A percentile compares a stretch with the other conserved stretches of the same genome.
Evolutionary conservation across 2,888 invertebrate species (phyloP).

Genomic region (Metacarcinus magister): DNA sequence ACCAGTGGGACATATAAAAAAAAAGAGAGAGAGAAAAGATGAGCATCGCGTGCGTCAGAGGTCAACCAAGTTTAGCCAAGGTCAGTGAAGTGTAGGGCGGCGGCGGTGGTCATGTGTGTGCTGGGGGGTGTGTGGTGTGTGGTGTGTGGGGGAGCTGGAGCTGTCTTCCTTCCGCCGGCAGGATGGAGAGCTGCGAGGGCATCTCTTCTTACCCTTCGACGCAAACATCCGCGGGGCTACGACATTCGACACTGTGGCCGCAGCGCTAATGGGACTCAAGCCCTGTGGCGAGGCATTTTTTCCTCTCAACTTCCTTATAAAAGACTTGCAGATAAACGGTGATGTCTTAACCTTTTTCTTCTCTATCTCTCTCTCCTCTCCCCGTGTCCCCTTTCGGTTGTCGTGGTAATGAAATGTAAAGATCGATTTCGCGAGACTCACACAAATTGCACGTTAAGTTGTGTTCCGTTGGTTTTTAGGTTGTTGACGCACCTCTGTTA

Average conservation of each 20-base stretch:
- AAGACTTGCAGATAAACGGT: not conserved
- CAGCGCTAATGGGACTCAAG: slow-evolving; percentile 8
- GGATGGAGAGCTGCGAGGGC: not conserved
- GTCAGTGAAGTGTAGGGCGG: not conserved
- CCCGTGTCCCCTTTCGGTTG: not conserved
- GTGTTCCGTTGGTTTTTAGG: not conserved
- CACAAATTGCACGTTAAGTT: not conserved
- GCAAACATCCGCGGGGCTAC: not conserved
- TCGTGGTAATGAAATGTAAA: slow-evolving; percentile 13
- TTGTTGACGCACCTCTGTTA: not conserved
- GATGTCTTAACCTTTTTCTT: not conserved
- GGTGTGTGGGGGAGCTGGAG: not conserved
- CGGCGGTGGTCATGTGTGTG: not conserved
- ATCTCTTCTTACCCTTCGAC: not conserved
- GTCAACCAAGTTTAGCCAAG: not conserved
- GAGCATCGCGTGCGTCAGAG: slow-evolving; percentile 4
- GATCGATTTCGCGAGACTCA: not conserved
- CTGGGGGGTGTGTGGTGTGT: not conserved
- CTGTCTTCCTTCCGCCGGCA: not conserved
- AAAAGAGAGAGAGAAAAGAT: not conserved
- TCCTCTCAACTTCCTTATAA: not conserved
- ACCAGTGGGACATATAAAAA: not conserved
- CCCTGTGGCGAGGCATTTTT: not conserved
- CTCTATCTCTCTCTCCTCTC: not conserved
- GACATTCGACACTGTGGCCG: slow-evolving; percentile 49